phyloP scores from a whole-genome alignment of 2,888 invertebrate species.

The Dicroscelio sp. region DNA sequence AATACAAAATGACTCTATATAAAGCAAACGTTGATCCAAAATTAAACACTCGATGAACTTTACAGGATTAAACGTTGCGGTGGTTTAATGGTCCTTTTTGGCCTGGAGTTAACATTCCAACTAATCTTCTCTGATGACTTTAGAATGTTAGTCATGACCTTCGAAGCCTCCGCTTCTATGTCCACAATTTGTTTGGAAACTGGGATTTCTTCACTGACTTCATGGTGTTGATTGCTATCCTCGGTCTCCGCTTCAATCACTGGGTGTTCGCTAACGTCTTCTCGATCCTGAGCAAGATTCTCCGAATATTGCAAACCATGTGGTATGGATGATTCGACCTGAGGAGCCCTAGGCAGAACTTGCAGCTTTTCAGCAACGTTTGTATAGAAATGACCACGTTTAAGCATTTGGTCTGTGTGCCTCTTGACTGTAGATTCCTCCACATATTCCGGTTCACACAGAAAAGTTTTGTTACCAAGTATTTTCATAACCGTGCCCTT shows the following conservation, averaged over 20 bases:
- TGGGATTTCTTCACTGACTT: too few relatives aligned
- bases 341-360: neutral
- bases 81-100: slow-evolving; percentile 29
- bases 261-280: too few relatives aligned
- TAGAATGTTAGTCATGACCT: neutral
- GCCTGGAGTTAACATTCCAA: slow-evolving; percentile 23
- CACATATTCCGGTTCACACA: neutral
- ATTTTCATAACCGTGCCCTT: neutral
- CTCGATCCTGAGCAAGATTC: neutral
- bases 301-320: neutral
- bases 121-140: too few relatives aligned
- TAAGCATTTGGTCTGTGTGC: neutral
- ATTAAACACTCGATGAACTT: neutral
- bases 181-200: neutral
- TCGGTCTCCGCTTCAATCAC: too few relatives aligned
- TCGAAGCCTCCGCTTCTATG: neutral
- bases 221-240: neutral
- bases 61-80: slow-evolving; percentile 26
- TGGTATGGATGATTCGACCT: neutral
- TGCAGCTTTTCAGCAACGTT: neutral
- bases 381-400: neutral
- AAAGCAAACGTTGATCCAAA: neutral
- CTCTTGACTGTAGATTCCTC: neutral
- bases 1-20: neutral
- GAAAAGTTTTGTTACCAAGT: neutral